Evolutionary conservation across 2,797 vertebrate species (phyloP).

Genomic region (Diceros bicornis): DNA sequence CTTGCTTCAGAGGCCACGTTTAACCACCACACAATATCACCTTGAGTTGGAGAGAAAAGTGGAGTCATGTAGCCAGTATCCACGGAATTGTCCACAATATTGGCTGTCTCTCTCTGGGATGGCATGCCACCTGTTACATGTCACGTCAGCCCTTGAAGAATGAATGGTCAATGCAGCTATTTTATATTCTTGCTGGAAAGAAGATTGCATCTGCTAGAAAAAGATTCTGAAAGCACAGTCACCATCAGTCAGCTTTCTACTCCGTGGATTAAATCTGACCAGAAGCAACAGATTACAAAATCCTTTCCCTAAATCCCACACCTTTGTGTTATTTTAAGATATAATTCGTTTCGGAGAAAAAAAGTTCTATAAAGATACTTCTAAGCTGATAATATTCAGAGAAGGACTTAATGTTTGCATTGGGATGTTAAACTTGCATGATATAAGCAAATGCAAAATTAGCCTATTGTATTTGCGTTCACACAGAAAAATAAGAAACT

Average conservation of each 20-base stretch:
- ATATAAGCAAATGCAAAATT: slow-evolving; percentile 23
- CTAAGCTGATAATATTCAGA: slow-evolving; percentile 45
- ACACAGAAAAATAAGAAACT: neutral
- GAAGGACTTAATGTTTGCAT: neutral
- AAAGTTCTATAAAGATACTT: neutral
- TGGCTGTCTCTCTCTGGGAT: neutral
- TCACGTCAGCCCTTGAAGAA: neutral
- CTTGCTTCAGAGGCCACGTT: neutral
- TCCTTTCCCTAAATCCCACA: neutral
- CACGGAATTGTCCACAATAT: too few species aligned
- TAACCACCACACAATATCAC: neutral
- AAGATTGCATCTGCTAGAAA: neutral
- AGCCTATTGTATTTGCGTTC: neutral
- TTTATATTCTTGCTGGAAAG: neutral
- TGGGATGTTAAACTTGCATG: neutral
- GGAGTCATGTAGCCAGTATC: neutral
- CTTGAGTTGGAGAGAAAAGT: neutral
- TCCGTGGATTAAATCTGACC: neutral
- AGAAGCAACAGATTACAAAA: neutral
- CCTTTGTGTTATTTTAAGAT: neutral
- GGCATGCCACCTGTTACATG: neutral
- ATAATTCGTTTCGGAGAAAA: neutral
- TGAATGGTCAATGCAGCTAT: neutral
- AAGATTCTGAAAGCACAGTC: neutral
- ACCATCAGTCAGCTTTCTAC: neutral